These are phyloP conservation scores for Basileuterus tristriatus DNA, from an alignment of 2,797 vertebrate genomes.

Conservation along the genomic window DNA sequence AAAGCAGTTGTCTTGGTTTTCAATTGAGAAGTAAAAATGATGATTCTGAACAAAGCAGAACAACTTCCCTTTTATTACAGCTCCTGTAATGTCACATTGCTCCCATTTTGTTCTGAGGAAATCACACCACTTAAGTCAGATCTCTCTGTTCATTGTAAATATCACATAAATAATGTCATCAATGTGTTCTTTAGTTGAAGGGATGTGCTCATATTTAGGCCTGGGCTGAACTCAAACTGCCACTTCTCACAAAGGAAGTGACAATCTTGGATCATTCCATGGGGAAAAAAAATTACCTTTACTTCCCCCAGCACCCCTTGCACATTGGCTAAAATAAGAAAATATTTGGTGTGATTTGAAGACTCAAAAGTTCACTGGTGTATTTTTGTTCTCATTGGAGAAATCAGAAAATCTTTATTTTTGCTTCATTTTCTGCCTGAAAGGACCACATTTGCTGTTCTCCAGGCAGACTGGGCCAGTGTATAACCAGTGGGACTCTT, in stretches of 20 bases:
- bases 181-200: background rate
- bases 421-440: background rate
- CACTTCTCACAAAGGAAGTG: background rate
- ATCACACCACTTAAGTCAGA: background rate
- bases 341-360: background rate
- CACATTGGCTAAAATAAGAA: background rate
- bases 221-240: background rate
- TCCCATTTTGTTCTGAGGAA: background rate
- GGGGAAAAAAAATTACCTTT: background rate
- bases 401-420: background rate
- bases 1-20: background rate
- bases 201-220: fast-evolving
- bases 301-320: background rate
- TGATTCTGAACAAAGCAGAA: background rate
- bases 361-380: background rate
- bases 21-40: background rate
- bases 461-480: background rate
- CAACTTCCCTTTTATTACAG: background rate
- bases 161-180: background rate
- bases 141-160: background rate
- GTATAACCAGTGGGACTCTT: background rate
- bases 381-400: background rate
- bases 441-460: background rate
- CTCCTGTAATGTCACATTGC: fast-evolving
- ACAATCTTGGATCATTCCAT: background rate